Conservation (phyloP, 2,888 invertebrate genomes). For the Parnassius mnemosyne region DNA sequence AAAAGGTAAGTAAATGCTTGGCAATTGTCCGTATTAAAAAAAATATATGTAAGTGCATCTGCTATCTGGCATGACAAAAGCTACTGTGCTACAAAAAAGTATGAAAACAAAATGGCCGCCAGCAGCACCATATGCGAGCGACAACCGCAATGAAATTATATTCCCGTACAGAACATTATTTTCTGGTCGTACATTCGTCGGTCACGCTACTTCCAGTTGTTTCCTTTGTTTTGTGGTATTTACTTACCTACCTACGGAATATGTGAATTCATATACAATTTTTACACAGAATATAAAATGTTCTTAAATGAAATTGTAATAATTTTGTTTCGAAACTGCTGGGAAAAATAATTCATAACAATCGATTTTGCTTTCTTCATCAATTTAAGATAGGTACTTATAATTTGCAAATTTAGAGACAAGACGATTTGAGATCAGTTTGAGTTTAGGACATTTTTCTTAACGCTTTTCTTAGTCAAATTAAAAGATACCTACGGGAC, state of each 20-base stretch:
- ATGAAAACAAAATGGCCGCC: slow-evolving; percentile 39
- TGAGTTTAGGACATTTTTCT: no score
- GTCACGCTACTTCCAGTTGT: slow-evolving; percentile 22
- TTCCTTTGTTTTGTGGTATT: slow-evolving; percentile 27
- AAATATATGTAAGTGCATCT: slow-evolving; percentile 2
- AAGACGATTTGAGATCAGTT: no score
- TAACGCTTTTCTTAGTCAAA: no score
- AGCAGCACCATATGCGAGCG: slow-evolving; percentile 38
- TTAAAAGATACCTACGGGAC: no score
- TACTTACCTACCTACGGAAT: slow-evolving; percentile 21
- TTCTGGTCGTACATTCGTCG: slow-evolving; percentile 25
- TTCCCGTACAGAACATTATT: slow-evolving; percentile 29
- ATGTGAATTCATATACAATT: slow-evolving; percentile 11
- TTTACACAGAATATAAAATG: slow-evolving; percentile 4
- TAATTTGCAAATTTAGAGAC: no score
- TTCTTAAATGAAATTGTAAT: not conserved
- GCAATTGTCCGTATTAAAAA: not conserved
- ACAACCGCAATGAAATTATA: slow-evolving; percentile 41
- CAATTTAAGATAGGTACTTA: no score
- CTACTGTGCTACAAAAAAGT: slow-evolving; percentile 28
- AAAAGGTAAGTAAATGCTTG: not conserved
- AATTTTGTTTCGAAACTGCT: not conserved
- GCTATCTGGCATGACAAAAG: slow-evolving; percentile 32
- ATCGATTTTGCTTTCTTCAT: no score
- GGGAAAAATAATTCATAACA: no score